Evolutionary conservation across 2,797 vertebrate species (phyloP).

Genomic region (Oreochromis grahami): DNA sequence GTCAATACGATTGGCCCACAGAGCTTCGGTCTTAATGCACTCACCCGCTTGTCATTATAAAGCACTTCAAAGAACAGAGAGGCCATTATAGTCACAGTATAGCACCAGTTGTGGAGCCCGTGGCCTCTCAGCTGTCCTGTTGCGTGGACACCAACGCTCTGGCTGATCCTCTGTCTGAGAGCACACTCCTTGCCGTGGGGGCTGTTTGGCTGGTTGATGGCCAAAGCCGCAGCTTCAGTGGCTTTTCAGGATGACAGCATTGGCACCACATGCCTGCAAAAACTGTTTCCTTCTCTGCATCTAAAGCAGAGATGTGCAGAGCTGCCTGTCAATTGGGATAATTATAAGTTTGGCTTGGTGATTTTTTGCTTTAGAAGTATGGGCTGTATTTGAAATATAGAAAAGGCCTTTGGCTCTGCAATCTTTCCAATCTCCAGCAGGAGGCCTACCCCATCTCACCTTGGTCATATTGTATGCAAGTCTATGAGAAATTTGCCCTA

Average conservation of each 20-base stretch:
- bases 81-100: conserved; percentile 7
- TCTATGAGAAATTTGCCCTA: background rate
- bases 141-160: conserved; percentile 11
- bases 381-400: background rate
- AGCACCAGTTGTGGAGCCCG: conserved; percentile 10
- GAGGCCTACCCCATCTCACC: background rate
- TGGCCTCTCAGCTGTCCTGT: conserved; percentile 44
- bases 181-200: conserved; percentile 41
- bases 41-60: conserved; percentile 14
- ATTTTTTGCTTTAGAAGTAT: background rate
- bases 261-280: background rate
- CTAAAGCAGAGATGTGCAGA: background rate
- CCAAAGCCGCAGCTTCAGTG: conserved; percentile 35
- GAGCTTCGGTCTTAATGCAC: conserved; percentile 15
- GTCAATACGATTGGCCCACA: conserved; percentile 1
- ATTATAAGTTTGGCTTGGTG: background rate
- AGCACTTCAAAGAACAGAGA: conserved; percentile 43
- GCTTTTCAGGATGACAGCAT: conserved; percentile 24
- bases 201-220: conserved; percentile 15
- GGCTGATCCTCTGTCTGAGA: conserved; percentile 23
- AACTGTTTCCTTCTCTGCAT: background rate
- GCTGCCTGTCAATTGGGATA: background rate
- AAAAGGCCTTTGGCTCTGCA: background rate
- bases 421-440: background rate
- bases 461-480: background rate